Conservation (phyloP, 1,140 invertebrate genomes). For the Theocolax elegans region DNA sequence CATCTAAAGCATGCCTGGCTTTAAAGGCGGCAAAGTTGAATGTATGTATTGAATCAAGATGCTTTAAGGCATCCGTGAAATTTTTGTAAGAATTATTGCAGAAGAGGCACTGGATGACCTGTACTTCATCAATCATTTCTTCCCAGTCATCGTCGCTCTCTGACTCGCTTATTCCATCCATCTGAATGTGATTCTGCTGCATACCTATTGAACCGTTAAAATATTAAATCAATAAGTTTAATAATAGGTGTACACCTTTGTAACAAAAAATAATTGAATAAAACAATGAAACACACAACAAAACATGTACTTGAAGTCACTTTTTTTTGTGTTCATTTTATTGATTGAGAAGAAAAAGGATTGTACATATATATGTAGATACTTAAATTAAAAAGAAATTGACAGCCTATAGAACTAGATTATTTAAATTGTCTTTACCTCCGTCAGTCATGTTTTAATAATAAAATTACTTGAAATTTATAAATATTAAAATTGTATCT, state of each 20-base stretch:
- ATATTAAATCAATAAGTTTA: constrained; percentile 3
- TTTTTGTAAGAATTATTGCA: constrained; percentile 64
- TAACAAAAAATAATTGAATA: neutral
- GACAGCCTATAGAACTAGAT: neutral
- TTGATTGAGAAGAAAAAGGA: constrained; percentile 23
- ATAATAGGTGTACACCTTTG: neutral
- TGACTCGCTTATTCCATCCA: constrained; percentile 56
- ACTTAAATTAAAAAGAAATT: neutral
- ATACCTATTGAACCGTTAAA: neutral
- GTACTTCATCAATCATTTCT: constrained; percentile 62
- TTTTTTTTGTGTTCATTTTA: constrained; percentile 3
- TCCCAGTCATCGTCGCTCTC: constrained; percentile 68
- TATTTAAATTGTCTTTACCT: neutral
- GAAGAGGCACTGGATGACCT: constrained; percentile 69
- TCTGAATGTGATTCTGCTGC: constrained; percentile 37
- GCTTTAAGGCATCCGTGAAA: constrained; percentile 64
- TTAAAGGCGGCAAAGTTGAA: constrained; percentile 79
- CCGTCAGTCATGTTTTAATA: constrained; percentile 14
- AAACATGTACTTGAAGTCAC: neutral
- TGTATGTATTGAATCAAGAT: constrained; percentile 71
- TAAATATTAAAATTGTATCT: constrained; percentile 13
- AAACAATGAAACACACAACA: neutral
- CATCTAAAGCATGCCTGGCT: constrained; percentile 79
- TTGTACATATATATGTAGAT: constrained; percentile 14
- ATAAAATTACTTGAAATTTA: constrained; percentile 9